Conservation (phyloP, 2,888 invertebrate genomes). For the Parnassius orleans region DNA sequence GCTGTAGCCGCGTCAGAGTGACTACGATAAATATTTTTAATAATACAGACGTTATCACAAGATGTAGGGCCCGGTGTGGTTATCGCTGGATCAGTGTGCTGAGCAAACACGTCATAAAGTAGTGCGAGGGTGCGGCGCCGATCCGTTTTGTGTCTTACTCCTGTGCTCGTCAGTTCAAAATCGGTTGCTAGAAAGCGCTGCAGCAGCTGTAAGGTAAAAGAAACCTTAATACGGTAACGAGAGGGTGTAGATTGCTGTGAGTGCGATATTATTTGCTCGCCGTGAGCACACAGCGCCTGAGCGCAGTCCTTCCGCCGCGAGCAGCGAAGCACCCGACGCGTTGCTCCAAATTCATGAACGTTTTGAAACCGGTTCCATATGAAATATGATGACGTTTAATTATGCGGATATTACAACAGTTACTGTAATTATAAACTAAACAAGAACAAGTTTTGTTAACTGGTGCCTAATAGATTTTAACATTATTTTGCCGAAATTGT, state of each 20-base stretch:
- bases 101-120: slow-evolving; percentile 43
- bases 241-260: slow-evolving; percentile 27
- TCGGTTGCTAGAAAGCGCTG: background rate
- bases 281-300: slow-evolving; percentile 33
- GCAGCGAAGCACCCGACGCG: slow-evolving; percentile 23
- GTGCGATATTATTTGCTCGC: slow-evolving; percentile 31
- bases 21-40: slow-evolving; percentile 38
- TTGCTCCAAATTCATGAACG: slow-evolving; percentile 18
- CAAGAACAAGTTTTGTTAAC: too few species aligned
- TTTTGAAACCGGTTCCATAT: slow-evolving; percentile 16
- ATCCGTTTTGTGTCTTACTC: slow-evolving; percentile 29
- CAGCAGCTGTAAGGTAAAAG: slow-evolving; percentile 16
- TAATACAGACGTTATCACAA: slow-evolving; percentile 44
- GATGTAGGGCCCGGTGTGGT: slow-evolving; percentile 41
- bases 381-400: background rate
- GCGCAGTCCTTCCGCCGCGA: slow-evolving; percentile 28
- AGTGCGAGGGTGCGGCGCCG: slow-evolving; percentile 25
- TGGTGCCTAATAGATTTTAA: too few species aligned
- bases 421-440: background rate
- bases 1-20: slow-evolving; percentile 4
- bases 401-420: background rate
- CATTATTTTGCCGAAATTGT: too few species aligned
- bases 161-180: slow-evolving; percentile 20
- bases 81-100: slow-evolving; percentile 43
- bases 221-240: slow-evolving; percentile 22